Conservation (phyloP, 2,797 vertebrate species). For the Lepilemur ruficaudatus region DNA sequence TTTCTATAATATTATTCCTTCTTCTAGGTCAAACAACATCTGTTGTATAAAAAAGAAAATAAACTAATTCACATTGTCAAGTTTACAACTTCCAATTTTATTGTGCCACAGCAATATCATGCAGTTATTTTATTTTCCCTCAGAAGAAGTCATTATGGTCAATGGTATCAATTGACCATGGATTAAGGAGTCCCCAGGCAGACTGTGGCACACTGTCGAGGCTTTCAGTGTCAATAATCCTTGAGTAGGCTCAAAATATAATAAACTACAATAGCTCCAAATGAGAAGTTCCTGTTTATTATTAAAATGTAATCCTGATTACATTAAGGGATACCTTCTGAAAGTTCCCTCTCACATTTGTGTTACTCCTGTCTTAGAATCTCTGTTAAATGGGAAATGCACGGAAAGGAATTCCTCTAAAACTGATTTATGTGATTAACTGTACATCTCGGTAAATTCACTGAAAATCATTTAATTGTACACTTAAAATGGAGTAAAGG, state of each 20-base stretch:
- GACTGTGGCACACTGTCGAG: conserved; percentile 16
- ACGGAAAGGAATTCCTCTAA: no score
- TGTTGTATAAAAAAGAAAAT: conserved; percentile 78
- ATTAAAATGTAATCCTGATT: not conserved
- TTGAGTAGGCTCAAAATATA: conserved; percentile 24
- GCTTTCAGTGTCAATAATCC: conserved; percentile 51
- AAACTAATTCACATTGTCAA: conserved; percentile 78
- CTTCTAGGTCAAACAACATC: conserved; percentile 83
- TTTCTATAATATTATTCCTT: conserved; percentile 80
- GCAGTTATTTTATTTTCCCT: conserved; percentile 64
- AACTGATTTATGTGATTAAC: no score
- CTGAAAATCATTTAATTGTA: no score
- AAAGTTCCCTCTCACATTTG: not conserved
- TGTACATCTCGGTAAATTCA: no score
- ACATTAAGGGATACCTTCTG: not conserved
- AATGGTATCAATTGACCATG: conserved; percentile 54
- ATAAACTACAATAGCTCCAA: conserved; percentile 40
- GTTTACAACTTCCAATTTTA: conserved; percentile 73
- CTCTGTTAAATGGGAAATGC: not conserved
- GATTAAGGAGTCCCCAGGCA: conserved; percentile 25
- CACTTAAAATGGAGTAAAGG: no score
- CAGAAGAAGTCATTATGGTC: conserved; percentile 50
- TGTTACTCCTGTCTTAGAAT: conserved; percentile 19
- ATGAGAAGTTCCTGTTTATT: not conserved
- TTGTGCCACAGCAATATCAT: conserved; percentile 21